Conservation (phyloP, 2,113 vertebrate species). For the Microcebus griseorufus region DNA sequence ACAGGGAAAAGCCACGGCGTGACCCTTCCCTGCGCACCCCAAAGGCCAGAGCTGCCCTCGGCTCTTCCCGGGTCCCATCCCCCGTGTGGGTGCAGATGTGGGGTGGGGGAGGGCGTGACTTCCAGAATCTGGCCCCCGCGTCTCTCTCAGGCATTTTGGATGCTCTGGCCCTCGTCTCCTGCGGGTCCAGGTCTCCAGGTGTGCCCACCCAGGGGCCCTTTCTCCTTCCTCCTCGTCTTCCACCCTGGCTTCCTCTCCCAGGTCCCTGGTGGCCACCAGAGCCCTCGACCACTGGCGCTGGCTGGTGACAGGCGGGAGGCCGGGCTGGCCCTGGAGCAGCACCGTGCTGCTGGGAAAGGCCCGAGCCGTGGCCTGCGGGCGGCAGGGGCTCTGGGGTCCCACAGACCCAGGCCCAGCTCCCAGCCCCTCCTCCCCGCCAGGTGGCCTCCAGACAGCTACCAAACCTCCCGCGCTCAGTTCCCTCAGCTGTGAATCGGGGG, state of each 20-base stretch:
- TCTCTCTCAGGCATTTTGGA: not conserved
- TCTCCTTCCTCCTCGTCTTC: not conserved
- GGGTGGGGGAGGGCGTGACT: no score
- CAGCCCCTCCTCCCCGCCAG: not conserved
- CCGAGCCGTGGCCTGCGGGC: no score
- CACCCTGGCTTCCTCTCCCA: not conserved
- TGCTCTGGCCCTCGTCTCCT: not conserved
- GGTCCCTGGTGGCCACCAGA: not conserved
- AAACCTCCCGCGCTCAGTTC: no score
- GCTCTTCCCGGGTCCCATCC: not conserved
- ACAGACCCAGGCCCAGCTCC: not conserved
- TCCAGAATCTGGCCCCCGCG: no score
- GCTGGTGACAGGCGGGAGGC: not conserved
- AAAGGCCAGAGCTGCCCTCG: rapidly evolving
- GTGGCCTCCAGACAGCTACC: not conserved
- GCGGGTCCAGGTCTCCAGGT: not conserved
- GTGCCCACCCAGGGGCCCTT: rapidly evolving
- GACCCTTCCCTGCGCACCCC: rapidly evolving
- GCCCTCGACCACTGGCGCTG: not conserved
- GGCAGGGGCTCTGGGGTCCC: not conserved
- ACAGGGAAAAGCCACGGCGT: no score
- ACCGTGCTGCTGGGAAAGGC: not conserved
- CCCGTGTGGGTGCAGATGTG: rapidly evolving
- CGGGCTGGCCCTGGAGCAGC: not conserved
- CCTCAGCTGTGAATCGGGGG: not conserved